Evolutionary conservation across 2,113 vertebrate species (phyloP).

Genomic region (Clarias gariepinus): DNA sequence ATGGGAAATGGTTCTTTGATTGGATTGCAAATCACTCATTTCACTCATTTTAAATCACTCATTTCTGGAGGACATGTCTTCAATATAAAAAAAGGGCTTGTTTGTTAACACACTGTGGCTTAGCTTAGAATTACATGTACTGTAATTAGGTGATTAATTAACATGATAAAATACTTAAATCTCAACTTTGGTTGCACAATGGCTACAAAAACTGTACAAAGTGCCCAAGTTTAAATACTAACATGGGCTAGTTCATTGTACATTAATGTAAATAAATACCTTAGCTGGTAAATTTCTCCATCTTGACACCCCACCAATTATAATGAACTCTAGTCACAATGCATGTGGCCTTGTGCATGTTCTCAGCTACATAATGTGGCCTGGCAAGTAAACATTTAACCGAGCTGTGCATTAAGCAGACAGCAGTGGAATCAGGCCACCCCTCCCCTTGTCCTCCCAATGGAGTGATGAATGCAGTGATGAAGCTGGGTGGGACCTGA

Average conservation of each 20-base stretch:
- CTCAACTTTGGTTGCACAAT: constrained; percentile 8
- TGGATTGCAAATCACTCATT: background rate
- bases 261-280: background rate
- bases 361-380: constrained; percentile 62
- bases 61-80: background rate
- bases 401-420: constrained; percentile 59
- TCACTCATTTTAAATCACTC: background rate
- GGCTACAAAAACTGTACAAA: background rate
- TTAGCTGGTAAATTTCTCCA: constrained; percentile 38
- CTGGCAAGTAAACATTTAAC: constrained; percentile 70
- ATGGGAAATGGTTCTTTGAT: constrained; percentile 29
- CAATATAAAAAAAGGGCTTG: background rate
- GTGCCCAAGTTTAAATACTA: background rate
- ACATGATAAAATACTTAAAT: background rate
- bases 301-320: constrained; percentile 61
- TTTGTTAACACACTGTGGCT: background rate
- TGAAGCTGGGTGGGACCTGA: constrained; percentile 64
- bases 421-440: constrained; percentile 53
- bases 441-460: constrained; percentile 40
- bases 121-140: background rate
- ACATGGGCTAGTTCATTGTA: background rate
- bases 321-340: constrained; percentile 68
- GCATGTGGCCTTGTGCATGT: constrained; percentile 53
- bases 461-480: constrained; percentile 58
- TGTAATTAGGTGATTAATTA: constrained; percentile 26